phyloP scores from a whole-genome alignment of 1,140 invertebrate genomes.

The Drosophila subobscura region DNA sequence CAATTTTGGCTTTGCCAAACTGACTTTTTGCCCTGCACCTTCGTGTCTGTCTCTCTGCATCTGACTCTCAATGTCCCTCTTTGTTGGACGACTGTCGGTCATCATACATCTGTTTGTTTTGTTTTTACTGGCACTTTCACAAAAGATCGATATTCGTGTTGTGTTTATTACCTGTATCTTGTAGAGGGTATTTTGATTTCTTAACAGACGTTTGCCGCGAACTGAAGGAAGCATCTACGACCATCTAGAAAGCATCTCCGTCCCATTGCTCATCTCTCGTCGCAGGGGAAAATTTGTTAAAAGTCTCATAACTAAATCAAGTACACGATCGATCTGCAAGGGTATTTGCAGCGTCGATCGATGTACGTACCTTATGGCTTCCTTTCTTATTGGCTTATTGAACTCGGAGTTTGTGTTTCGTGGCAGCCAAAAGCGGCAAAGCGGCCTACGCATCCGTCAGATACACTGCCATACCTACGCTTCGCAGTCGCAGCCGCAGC shows the following conservation, averaged over 20 bases:
- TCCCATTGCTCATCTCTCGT: too few relatives aligned
- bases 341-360: slow-evolving; percentile 20
- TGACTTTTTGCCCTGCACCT: slow-evolving; percentile 21
- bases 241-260: too few relatives aligned
- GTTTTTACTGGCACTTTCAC: slow-evolving; percentile 65
- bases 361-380: slow-evolving; percentile 19
- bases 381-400: slow-evolving; percentile 74
- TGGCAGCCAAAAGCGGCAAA: slow-evolving; percentile 53
- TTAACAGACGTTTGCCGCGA: too few relatives aligned
- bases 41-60: slow-evolving; percentile 25
- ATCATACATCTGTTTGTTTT: slow-evolving; percentile 71
- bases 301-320: too few relatives aligned
- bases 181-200: too few relatives aligned
- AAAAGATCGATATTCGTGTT: slow-evolving; percentile 41
- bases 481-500: slow-evolving; percentile 14
- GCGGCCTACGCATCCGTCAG: slow-evolving; percentile 67
- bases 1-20: slow-evolving; percentile 57
- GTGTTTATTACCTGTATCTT: too few relatives aligned
- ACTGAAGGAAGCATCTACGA: too few relatives aligned
- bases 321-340: background rate
- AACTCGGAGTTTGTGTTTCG: slow-evolving; percentile 59
- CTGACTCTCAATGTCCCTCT: too few relatives aligned
- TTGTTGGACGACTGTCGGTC: slow-evolving; percentile 28
- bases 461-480: slow-evolving; percentile 61
- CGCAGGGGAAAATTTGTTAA: too few relatives aligned